phyloP scores from a whole-genome alignment of 2,888 invertebrate species.

The Papilio elwesi region DNA sequence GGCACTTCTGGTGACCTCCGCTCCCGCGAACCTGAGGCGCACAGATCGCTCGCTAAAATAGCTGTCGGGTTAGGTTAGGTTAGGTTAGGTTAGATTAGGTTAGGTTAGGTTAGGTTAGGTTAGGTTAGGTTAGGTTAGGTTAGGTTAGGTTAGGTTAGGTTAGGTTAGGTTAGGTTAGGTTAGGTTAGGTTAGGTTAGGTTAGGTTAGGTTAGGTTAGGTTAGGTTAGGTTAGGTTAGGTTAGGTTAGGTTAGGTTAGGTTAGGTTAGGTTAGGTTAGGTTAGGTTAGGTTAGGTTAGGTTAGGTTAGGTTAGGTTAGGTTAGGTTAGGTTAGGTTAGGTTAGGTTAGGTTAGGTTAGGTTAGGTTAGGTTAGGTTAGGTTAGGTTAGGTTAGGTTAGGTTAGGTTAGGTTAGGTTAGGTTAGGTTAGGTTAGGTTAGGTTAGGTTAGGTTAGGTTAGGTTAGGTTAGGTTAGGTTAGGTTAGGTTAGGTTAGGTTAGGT shows the following conservation, averaged over 20 bases:
- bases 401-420: conserved; percentile 38
- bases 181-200: conserved; percentile 35
- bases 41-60: too few species aligned
- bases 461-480: conserved; percentile 47
- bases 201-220: conserved; percentile 27
- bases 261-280: too few species aligned
- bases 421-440: conserved; percentile 39
- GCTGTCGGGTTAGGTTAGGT: conserved; percentile 34
- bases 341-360: conserved; percentile 43
- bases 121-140: conserved; percentile 39
- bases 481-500: conserved; percentile 47
- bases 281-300: too few species aligned
- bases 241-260: conserved; percentile 29
- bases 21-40: too few species aligned
- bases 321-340: conserved; percentile 45
- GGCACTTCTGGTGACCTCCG: too few species aligned
- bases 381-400: conserved; percentile 47
- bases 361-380: conserved; percentile 43
- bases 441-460: conserved; percentile 43
- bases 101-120: conserved; percentile 40
- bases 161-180: conserved; percentile 39
- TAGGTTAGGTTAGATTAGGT: conserved; percentile 38
- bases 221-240: conserved; percentile 32
- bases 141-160: conserved; percentile 41
- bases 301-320: conserved; percentile 43